Evolutionary conservation across 2,113 vertebrate genomes (phyloP).

Genomic region (Ophiodon elongatus): DNA sequence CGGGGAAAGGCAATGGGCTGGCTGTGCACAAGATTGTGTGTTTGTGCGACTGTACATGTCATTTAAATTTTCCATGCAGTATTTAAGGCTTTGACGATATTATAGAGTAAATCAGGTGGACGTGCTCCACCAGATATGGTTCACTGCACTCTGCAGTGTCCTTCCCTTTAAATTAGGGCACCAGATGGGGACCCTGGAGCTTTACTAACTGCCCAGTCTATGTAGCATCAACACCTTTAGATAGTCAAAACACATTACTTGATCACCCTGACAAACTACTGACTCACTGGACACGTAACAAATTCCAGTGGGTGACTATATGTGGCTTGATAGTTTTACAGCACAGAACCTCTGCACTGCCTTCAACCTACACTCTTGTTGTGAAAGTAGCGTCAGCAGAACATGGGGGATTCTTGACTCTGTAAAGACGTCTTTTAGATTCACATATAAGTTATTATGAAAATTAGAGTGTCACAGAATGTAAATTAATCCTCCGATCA

Average conservation of each 20-base stretch:
- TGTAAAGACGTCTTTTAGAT: constrained; percentile 6
- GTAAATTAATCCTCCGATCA: neutral
- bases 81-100: neutral
- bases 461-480: neutral
- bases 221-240: constrained; percentile 38
- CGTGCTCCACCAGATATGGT: neutral
- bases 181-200: constrained; percentile 21
- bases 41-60: neutral
- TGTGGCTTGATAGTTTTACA: constrained; percentile 27
- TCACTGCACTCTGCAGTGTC: neutral
- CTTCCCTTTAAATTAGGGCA: constrained; percentile 6
- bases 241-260: constrained; percentile 43
- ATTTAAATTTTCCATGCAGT: neutral
- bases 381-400: constrained; percentile 11
- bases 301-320: constrained; percentile 50
- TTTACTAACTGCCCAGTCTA: constrained; percentile 18
- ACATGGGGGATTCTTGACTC: neutral
- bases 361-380: constrained; percentile 33
- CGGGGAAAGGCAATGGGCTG: no score
- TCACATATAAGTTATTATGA: neutral
- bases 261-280: constrained; percentile 47
- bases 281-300: constrained; percentile 52
- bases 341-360: constrained; percentile 35
- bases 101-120: constrained; percentile 1
- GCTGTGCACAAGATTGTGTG: neutral